Evolutionary conservation across 1,140 invertebrate genomes (phyloP).

Genomic region (Gonatopus flavifemur): DNA sequence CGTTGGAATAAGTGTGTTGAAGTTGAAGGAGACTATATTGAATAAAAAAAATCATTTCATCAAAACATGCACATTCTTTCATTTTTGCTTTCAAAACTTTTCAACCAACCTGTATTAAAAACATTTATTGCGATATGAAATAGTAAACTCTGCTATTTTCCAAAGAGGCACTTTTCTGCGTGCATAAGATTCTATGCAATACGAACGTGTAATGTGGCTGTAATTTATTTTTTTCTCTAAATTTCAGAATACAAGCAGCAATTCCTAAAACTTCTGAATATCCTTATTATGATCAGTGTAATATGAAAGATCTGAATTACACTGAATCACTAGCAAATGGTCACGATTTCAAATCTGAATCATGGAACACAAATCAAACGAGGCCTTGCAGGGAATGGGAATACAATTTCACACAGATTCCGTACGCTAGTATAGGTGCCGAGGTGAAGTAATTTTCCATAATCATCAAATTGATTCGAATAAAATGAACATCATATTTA

Average conservation of each 20-base stretch:
- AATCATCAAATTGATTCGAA: not conserved
- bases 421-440: conserved; percentile 56
- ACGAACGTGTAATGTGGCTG: too few species aligned
- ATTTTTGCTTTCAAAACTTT: not conserved
- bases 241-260: conserved; percentile 37
- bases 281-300: conserved; percentile 49
- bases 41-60: too few species aligned
- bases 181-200: too few species aligned
- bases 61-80: too few species aligned
- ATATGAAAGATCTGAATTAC: conserved; percentile 44
- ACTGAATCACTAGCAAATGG: conserved; percentile 15
- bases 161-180: too few species aligned
- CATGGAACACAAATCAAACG: conserved; percentile 37
- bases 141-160: too few species aligned
- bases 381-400: conserved; percentile 52
- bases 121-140: too few species aligned
- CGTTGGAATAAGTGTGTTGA: too few species aligned
- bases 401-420: conserved; percentile 58
- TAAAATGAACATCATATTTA: not conserved
- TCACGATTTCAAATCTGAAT: conserved; percentile 17
- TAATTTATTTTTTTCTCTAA: not conserved
- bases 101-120: too few species aligned
- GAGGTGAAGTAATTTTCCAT: conserved; percentile 50
- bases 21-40: too few species aligned
- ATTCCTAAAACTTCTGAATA: conserved; percentile 39